Evolutionary conservation across 2,888 invertebrate species (phyloP).

Genomic region (Hanleya hanleyi): DNA sequence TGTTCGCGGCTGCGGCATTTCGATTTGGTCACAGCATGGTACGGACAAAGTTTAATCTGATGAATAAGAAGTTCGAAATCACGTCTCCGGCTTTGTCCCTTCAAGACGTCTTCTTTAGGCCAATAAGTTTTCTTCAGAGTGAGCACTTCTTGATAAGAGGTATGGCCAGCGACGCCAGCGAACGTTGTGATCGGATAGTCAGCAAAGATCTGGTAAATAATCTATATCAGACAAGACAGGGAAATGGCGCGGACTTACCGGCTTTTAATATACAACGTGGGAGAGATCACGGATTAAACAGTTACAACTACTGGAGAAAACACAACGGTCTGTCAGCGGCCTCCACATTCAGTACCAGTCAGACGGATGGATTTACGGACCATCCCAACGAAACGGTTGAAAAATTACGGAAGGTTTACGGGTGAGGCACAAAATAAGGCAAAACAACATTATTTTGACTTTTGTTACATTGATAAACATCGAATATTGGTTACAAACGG

Average conservation of each 20-base stretch:
- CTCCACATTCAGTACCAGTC: neutral
- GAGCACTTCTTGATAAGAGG: neutral
- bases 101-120: neutral
- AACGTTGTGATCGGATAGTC: neutral
- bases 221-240: neutral
- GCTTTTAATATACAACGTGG: constrained; percentile 4
- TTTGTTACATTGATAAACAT: too few relatives aligned
- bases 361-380: neutral
- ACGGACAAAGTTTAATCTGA: constrained; percentile 13
- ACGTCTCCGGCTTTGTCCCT: neutral
- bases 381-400: neutral
- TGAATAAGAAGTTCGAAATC: neutral
- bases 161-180: neutral
- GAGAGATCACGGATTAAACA: neutral
- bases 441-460: too few relatives aligned
- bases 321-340: neutral
- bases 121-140: neutral
- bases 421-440: too few relatives aligned
- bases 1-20: constrained; percentile 60
- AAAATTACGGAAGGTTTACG: neutral
- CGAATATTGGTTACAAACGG: too few relatives aligned
- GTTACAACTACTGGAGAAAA: constrained; percentile 76
- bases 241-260: constrained; percentile 2
- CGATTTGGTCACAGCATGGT: constrained; percentile 59
- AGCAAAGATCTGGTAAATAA: neutral